Evolutionary conservation across 2,888 invertebrate genomes (phyloP), one percentile per base, ranked within the genome.

Genomic region (Aleiodes testaceus): DNA sequence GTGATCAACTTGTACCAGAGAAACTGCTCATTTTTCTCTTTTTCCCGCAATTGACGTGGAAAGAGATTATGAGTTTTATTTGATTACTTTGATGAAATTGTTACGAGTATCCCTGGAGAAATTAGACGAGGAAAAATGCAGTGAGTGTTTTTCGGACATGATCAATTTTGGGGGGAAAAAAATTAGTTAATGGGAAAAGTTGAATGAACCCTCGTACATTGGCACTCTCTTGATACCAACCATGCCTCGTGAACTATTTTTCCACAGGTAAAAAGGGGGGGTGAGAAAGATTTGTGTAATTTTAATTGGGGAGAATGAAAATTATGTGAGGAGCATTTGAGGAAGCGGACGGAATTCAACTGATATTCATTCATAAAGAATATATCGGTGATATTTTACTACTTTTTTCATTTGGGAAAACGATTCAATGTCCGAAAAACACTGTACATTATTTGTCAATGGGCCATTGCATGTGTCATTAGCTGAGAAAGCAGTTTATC

Each of bases 181-280:
- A 66, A 70, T 71, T 66, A 45, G 22, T 14, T 42, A 59, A 59
- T 36, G 59, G 59, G 42, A 16, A 6, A 36, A 36, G 36, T 36
- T 59, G 42, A 20, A 59, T 20, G 36, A 42, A 7, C 59, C 59
- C 16, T 59, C 59, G 9, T 59, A 59, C 36, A 42, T 59, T 18
- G 72, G 69, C 70, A 63, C 59, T 69, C 72, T 65, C 75, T 74
- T 59, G 81, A 81, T 84, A 84, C 83, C 79, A 36, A 79, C 86
- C 87, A 87, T 87, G 87, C 86, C 86, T 86, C 85, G 86, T 87
- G 86, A 87, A 87, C 86, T 79, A 82, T 81, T 84, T 59, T 30
- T 72, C 16, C 36, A 12, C 20, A 55, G 22, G 30, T 45, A 5
- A n/a, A n/a, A n/a, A n/a, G 50, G 16, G 73, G 71, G 70, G 50